phyloP scores from a whole-genome alignment of 2,113 vertebrate species.

The Salvelinus namaycush region DNA sequence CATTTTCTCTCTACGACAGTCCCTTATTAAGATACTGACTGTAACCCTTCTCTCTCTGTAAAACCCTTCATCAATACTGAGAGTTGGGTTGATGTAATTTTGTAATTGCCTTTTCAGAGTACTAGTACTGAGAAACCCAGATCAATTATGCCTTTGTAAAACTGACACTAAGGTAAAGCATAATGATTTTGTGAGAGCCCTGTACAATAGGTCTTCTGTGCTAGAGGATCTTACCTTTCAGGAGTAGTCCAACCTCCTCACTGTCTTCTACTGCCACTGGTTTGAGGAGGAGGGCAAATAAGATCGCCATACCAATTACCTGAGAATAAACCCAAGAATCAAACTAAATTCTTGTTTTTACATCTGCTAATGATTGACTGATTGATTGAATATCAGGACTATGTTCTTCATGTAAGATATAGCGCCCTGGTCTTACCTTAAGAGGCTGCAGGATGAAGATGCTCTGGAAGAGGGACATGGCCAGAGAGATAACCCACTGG shows the following conservation, averaged over 20 bases:
- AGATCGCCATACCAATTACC: slow-evolving; percentile 78
- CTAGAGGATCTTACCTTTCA: slow-evolving; percentile 62
- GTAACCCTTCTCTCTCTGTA: no score
- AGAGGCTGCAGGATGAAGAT: slow-evolving; percentile 83
- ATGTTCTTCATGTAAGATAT: background rate
- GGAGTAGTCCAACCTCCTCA: slow-evolving; percentile 68
- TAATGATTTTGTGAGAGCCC: background rate
- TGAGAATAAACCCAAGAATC: slow-evolving; percentile 38
- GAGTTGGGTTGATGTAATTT: no score
- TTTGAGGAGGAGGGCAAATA: slow-evolving; percentile 79
- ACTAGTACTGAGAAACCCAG: no score
- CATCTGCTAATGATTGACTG: background rate
- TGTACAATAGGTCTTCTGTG: background rate
- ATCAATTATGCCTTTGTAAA: no score
- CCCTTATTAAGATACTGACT: no score
- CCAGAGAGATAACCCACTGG: slow-evolving; percentile 79
- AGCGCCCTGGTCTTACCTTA: slow-evolving; percentile 64
- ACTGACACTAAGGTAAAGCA: no score
- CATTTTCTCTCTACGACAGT: no score
- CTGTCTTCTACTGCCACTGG: slow-evolving; percentile 74
- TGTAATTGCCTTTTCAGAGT: no score
- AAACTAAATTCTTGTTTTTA: background rate
- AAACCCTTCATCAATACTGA: no score
- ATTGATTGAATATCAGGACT: background rate
- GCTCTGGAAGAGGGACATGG: slow-evolving; percentile 80